Evolutionary conservation across 2,113 vertebrate genomes (phyloP).

Genomic region (Scalopus aquaticus): DNA sequence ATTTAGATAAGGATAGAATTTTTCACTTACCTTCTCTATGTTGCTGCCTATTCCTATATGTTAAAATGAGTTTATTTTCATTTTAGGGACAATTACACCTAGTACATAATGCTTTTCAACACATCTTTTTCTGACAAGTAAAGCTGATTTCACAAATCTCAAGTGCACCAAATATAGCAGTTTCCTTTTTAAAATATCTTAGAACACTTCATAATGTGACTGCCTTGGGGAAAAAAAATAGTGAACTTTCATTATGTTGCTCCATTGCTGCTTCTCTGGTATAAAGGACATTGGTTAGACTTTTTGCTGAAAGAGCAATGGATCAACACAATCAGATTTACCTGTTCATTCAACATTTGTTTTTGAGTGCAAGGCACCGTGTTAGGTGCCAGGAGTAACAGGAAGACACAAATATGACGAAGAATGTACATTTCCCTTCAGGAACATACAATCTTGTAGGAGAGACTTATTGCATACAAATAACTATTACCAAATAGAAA

Average conservation of each 20-base stretch:
- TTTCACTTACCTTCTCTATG: background rate
- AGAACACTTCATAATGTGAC: background rate
- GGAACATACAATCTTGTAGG: slow-evolving; percentile 30
- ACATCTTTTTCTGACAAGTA: background rate
- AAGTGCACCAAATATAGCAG: background rate
- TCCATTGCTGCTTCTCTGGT: background rate
- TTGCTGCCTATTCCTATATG: background rate
- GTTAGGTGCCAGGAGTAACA: background rate
- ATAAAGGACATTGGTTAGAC: background rate
- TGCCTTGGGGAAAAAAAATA: background rate
- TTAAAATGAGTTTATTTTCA: background rate
- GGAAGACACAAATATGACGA: background rate
- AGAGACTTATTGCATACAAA: background rate
- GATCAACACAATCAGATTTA: slow-evolving; percentile 25
- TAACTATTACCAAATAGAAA: background rate
- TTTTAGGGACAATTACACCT: background rate
- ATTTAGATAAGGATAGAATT: background rate
- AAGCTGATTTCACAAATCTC: background rate
- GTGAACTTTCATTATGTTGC: background rate
- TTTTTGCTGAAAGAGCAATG: slow-evolving; percentile 9
- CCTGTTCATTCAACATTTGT: background rate
- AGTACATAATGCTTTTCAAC: background rate
- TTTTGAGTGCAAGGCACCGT: slow-evolving; percentile 30
- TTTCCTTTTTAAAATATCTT: background rate
- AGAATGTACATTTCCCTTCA: background rate